Conservation (phyloP, 2,888 invertebrate species). For the Dasysyrphus albostriatus region DNA sequence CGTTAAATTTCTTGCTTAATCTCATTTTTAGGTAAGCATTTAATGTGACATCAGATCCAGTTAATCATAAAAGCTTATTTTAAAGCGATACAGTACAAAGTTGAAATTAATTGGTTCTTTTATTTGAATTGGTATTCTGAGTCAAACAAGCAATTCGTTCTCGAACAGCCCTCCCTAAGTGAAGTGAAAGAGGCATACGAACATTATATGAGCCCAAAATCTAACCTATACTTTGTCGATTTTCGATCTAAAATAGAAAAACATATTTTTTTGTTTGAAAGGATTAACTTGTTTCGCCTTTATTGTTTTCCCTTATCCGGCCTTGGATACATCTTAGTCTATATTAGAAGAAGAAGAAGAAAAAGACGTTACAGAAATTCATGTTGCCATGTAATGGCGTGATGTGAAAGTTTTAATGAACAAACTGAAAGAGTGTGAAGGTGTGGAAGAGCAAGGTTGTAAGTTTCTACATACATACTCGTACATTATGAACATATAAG, state of each 20-base stretch:
- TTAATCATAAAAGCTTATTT: too few relatives aligned
- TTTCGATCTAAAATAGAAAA: conserved; percentile 56
- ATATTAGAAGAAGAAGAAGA: conserved; percentile 12
- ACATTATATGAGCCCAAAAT: neutral
- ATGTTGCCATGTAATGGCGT: conserved; percentile 60
- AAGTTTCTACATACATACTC: neutral
- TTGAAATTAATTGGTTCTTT: too few relatives aligned
- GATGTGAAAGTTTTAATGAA: conserved; percentile 72
- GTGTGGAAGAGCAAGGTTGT: neutral
- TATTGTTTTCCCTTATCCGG: neutral
- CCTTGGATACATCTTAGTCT: conserved; percentile 1
- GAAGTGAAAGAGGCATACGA: neutral
- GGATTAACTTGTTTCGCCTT: conserved; percentile 19
- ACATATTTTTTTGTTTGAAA: conserved; percentile 40
- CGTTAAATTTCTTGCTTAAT: too few relatives aligned
- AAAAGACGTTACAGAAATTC: conserved; percentile 38
- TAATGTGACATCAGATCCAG: too few relatives aligned
- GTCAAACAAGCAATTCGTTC: too few relatives aligned
- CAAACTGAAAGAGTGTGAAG: conserved; percentile 43
- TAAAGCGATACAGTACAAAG: too few relatives aligned
- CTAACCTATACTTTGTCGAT: conserved; percentile 30
- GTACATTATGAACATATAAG: too few relatives aligned
- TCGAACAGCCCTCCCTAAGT: neutral
- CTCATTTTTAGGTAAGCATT: too few relatives aligned
- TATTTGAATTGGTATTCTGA: too few relatives aligned